A percentile compares a stretch with the other conserved stretches of the same genome.
These are phyloP conservation scores for Nemopilema nomurai DNA, from an alignment of 30 jellyfish, hydroid and myxozoan species.

Conservation along the genomic window DNA sequence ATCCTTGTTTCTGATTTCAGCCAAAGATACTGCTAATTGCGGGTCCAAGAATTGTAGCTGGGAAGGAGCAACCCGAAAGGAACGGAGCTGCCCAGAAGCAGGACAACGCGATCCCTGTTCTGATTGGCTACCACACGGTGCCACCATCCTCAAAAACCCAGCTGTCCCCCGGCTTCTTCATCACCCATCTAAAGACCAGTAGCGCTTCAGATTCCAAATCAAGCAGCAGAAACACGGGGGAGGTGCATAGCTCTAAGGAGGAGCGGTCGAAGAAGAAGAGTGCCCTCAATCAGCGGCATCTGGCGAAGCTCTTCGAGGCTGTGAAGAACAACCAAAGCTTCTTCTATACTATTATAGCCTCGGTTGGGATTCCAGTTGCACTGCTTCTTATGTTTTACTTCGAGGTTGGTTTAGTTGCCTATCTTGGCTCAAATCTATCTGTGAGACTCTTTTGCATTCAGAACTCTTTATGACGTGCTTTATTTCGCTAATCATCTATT, in stretches of 20 bases:
- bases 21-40: conserved; percentile 91
- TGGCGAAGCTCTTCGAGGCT: conserved; percentile 71
- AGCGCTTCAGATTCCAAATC: conserved; percentile 24
- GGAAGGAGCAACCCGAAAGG: conserved; percentile 45
- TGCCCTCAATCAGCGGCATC: conserved; percentile 29
- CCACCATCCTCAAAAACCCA: conserved; percentile 77
- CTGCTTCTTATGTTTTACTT: conserved; percentile 79
- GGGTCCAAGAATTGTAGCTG: conserved; percentile 81
- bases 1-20: conserved; percentile 38
- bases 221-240: conserved; percentile 5
- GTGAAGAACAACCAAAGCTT: conserved; percentile 83
- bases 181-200: conserved; percentile 56
- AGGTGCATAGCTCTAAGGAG: conserved; percentile 10
- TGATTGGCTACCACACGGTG: conserved; percentile 95
- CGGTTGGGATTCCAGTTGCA: conserved; percentile 93
- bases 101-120: conserved; percentile 89
- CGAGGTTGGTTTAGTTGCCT: conserved; percentile 72
- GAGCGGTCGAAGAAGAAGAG: conserved; percentile 10
- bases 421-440: too few relatives aligned
- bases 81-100: conserved; percentile 29
- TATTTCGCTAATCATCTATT: too few relatives aligned
- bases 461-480: too few relatives aligned
- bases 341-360: conserved; percentile 85
- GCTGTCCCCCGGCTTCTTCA: conserved; percentile 81
- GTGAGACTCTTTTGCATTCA: too few relatives aligned